Evolutionary conservation across 2,888 invertebrate genomes (phyloP), one percentile per base, ranked within the genome.

Genomic region (Meta bourneti): DNA sequence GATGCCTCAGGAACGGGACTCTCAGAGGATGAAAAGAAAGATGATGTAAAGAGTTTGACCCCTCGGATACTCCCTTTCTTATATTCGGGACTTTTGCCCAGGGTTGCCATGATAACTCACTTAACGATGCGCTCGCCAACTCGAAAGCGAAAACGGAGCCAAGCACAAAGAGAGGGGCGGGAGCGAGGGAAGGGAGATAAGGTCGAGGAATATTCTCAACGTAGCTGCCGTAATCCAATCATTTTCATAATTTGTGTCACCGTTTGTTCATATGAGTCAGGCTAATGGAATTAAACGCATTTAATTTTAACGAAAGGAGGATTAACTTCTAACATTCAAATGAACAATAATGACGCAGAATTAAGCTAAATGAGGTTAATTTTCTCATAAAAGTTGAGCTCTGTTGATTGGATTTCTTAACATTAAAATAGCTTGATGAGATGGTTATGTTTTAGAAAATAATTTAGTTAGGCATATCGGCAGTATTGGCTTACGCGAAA

Each of bases 61-160:
- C 71, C 71, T 83, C 70, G 48, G 51, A 72, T 82, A 72, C 91
- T 70, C 91, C 81, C 87, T 83, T 91, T 91, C 86, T 86, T 91
- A 87, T 87, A 87, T 87, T 83, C 20, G 16, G 83, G 91, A 91
- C 86, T 91, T 91, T 91, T 74, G 61, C 71, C 7, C 83, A 87
- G 91, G 91, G 91, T 91, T 91, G 87, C 91, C 87, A 49, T 16
- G n/a, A 11, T 6, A 13, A n/a, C 77, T 52, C 72, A 54, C 54
- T 61, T 82, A 8, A 20, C 16, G 51, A 16, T 19, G 61, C 69
- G 16, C 20, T 86, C 90, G 90, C 90, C 90, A 90, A 90, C 8
- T 7, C 0, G 13, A 6, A 0, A 13, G 0, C 16, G 71, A 11
- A 71, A 49, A 70, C 6, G 54, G 34, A 52, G 90, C 90, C 90